phyloP scores from a whole-genome alignment of 2,888 invertebrate species.

The Smittia aterrima region DNA sequence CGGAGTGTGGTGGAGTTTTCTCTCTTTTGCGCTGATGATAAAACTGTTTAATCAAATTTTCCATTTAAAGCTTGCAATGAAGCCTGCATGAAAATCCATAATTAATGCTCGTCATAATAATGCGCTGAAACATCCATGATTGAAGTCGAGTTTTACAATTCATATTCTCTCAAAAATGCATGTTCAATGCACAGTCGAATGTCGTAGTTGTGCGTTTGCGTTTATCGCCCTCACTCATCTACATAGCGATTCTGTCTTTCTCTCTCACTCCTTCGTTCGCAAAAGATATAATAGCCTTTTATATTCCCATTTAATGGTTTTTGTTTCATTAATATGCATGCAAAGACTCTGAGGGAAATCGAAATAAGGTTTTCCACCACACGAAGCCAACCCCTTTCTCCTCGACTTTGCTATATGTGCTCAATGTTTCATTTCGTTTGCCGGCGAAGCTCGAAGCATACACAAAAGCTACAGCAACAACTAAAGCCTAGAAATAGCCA shows the following conservation, averaged over 20 bases:
- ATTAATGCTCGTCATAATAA: constrained; percentile 1
- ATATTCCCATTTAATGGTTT: constrained; percentile 28
- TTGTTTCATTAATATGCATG: constrained; percentile 25
- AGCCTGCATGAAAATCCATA: neutral
- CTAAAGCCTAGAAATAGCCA: constrained; percentile 27
- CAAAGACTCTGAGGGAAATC: neutral
- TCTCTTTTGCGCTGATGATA: neutral
- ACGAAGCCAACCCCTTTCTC: neutral
- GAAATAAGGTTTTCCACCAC: constrained; percentile 9
- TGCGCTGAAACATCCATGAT: neutral
- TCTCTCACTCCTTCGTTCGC: neutral
- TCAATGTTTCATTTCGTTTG: neutral
- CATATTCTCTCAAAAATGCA: neutral
- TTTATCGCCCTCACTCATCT: neutral
- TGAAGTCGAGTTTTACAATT: neutral
- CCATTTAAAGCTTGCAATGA: neutral
- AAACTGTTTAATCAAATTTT: neutral
- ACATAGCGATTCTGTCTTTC: neutral
- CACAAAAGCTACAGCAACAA: constrained; percentile 1
- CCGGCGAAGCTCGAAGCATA: neutral
- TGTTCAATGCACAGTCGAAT: neutral
- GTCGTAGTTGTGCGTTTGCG: neutral
- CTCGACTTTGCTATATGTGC: neutral
- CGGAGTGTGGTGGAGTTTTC: neutral
- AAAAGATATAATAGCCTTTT: constrained; percentile 17